A percentile compares a stretch with the other conserved stretches of the same genome.
Conservation (phyloP, 2,113 vertebrate genomes). For the Channa maculata region DNA sequence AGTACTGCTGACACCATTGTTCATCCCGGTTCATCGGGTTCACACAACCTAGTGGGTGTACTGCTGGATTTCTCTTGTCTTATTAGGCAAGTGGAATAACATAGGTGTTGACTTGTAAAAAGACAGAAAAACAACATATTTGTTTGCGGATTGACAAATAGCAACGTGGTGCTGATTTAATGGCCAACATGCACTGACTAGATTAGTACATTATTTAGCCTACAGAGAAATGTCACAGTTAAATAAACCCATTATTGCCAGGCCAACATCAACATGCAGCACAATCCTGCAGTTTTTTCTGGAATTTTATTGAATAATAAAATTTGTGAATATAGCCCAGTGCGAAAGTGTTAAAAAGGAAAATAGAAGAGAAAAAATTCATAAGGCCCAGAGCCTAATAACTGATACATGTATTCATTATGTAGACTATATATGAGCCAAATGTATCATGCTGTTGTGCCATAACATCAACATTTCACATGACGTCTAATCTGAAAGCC, state of each 20-base stretch:
- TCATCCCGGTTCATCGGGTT: conserved; percentile 57
- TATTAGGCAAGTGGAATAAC: conserved; percentile 5
- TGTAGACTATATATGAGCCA: conserved; percentile 2
- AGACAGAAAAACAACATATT: neutral
- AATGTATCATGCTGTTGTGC: neutral
- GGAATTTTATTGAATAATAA: no score
- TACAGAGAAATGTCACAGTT: conserved; percentile 2
- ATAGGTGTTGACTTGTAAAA: neutral
- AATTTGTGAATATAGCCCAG: neutral
- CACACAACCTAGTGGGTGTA: conserved; percentile 9
- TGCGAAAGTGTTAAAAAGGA: neutral
- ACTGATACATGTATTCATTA: neutral
- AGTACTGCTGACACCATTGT: conserved; percentile 44
- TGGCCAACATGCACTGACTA: neutral
- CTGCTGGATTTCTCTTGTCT: neutral
- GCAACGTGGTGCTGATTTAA: conserved; percentile 1
- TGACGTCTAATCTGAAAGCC: conserved; percentile 11
- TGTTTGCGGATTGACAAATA: neutral
- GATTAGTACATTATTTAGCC: neutral
- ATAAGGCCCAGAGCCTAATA: neutral
- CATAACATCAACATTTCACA: conserved; percentile 6
- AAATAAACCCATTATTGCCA: conserved; percentile 1
- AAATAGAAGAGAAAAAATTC: neutral
- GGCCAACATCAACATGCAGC: no score
- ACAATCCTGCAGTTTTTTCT: neutral